phyloP scores from a whole-genome alignment of 2,888 invertebrate genomes.

The Epsilonema sp. region DNA sequence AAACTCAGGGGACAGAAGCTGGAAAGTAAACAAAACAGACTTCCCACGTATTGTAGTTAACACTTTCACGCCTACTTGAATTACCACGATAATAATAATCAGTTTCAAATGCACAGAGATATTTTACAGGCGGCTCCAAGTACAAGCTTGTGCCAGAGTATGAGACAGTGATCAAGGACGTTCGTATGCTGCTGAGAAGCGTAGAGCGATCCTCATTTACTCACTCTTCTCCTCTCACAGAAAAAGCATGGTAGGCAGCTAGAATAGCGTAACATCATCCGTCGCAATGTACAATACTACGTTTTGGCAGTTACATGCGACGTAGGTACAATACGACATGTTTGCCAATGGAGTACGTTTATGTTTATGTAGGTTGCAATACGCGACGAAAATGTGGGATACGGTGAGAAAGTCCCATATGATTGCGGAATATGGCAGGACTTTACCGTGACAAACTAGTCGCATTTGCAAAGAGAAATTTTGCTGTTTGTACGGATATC shows the following conservation, averaged over 20 bases:
- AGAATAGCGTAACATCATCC: too few relatives aligned
- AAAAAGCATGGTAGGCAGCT: background rate
- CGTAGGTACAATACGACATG: too few relatives aligned
- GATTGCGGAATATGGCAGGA: slow-evolving; percentile 59
- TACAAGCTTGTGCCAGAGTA: background rate
- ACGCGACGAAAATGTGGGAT: slow-evolving; percentile 45
- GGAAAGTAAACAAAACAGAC: background rate
- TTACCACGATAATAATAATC: too few relatives aligned
- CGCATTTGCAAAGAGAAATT: too few relatives aligned
- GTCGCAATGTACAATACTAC: too few relatives aligned
- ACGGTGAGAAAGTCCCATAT: slow-evolving; percentile 60
- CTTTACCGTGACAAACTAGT: slow-evolving; percentile 48
- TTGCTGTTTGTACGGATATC: too few relatives aligned
- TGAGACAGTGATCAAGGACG: background rate
- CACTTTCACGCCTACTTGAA: background rate
- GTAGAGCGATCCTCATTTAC: background rate
- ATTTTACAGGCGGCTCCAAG: too few relatives aligned
- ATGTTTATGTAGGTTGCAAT: background rate
- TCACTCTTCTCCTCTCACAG: background rate
- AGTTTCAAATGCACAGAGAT: too few relatives aligned
- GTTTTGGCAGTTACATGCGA: too few relatives aligned
- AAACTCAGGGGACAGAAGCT: slow-evolving; percentile 5
- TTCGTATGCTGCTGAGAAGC: background rate
- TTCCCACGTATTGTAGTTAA: background rate
- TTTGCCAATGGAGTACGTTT: too few relatives aligned